Evolutionary conservation across 2,113 vertebrate genomes (phyloP).

Genomic region (Otis tarda): DNA sequence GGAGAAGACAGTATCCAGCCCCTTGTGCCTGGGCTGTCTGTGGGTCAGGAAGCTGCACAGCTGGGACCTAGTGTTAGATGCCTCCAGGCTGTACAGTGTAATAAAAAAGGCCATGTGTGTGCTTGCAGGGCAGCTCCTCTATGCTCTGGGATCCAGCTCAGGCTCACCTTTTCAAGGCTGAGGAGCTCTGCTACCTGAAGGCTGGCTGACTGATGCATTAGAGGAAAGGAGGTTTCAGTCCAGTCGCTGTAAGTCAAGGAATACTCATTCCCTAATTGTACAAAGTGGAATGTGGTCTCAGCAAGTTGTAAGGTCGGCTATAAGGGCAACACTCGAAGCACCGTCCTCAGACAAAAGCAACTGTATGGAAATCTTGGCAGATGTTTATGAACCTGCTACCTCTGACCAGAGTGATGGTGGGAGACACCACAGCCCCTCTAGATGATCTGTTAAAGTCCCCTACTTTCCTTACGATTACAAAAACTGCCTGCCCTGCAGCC

Average conservation of each 20-base stretch:
- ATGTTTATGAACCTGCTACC: not conserved
- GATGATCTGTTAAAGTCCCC: not conserved
- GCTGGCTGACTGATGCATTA: not conserved
- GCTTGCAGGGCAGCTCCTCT: not conserved
- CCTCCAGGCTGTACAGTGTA: not conserved
- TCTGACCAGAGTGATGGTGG: not conserved
- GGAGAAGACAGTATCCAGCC: not conserved
- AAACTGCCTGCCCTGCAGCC: not conserved
- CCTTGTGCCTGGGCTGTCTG: not conserved
- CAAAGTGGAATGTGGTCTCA: not conserved
- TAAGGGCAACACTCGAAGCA: not conserved
- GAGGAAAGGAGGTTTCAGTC: not conserved
- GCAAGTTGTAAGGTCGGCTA: fast-evolving
- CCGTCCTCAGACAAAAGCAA: not conserved
- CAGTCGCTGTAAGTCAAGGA: not conserved
- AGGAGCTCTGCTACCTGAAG: not conserved
- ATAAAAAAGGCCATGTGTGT: not conserved
- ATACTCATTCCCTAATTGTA: too few species aligned
- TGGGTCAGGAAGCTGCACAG: not conserved
- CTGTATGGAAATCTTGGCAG: not conserved
- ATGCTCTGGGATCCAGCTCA: not conserved
- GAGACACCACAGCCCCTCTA: not conserved
- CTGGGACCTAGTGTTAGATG: not conserved
- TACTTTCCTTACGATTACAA: not conserved
- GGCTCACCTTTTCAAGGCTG: not conserved